Percentiles rank a stretch among this genome's conserved stretches.
phyloP scores from a whole-genome alignment of 1,140 invertebrate genomes.

The Anadara kagoshimensis region DNA sequence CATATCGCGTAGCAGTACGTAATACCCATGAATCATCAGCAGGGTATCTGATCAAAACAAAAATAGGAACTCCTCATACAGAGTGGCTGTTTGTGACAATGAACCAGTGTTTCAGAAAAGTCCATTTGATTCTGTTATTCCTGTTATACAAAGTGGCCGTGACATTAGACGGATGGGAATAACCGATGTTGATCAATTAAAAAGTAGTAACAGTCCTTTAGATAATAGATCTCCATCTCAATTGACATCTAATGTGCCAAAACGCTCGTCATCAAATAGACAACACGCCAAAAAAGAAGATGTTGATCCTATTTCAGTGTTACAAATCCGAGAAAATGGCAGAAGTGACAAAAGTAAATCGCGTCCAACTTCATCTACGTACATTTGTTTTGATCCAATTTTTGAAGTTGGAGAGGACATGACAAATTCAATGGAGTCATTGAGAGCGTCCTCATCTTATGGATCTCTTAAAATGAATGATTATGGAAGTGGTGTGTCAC shows the following conservation, averaged over 20 bases:
- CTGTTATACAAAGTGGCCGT: constrained; percentile 24
- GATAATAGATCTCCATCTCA: background rate
- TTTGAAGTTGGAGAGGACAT: constrained; percentile 66
- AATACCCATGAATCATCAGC: constrained; percentile 29
- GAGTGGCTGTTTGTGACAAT: constrained; percentile 53
- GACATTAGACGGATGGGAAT: constrained; percentile 65
- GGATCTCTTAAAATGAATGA: too few relatives aligned
- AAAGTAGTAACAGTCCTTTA: constrained; percentile 11
- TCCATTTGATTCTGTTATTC: constrained; percentile 50
- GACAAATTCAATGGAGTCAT: constrained; percentile 53
- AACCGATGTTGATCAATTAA: constrained; percentile 65
- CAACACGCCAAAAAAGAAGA: too few relatives aligned
- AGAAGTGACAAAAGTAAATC: constrained; percentile 47
- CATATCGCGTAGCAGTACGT: constrained; percentile 63
- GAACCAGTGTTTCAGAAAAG: constrained; percentile 41
- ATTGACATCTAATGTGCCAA: constrained; percentile 15
- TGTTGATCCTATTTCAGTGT: constrained; percentile 50
- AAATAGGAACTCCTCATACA: constrained; percentile 59
- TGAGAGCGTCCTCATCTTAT: constrained; percentile 53
- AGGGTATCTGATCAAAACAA: too few relatives aligned
- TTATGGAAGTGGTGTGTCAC: constrained; percentile 37
- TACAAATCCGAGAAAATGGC: constrained; percentile 41
- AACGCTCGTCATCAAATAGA: too few relatives aligned
- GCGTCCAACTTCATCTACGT: constrained; percentile 61
- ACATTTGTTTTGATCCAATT: constrained; percentile 68